Evolutionary conservation across 2,888 invertebrate genomes (phyloP).

Genomic region (Polylopha cassiicola): DNA sequence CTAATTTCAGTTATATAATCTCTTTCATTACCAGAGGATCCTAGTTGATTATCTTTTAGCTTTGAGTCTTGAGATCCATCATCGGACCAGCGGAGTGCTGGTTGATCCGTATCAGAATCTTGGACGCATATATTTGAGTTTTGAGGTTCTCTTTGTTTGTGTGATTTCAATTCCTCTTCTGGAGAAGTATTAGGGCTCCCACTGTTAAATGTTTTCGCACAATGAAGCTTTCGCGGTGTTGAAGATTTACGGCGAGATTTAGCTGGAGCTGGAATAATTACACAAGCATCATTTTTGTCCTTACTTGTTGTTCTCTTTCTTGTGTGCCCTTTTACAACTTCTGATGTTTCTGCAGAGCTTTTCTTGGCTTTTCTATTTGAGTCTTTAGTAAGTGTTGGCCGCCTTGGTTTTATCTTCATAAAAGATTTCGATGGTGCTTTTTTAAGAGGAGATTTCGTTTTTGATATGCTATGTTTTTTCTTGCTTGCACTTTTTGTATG

Average conservation of each 20-base stretch:
- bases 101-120: conserved; percentile 57
- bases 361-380: conserved; percentile 35
- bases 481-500: conserved; percentile 29
- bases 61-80: conserved; percentile 59
- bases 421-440: conserved; percentile 50
- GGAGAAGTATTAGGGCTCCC: conserved; percentile 46
- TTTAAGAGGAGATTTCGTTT: conserved; percentile 44
- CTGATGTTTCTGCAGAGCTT: conserved; percentile 32
- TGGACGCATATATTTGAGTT: conserved; percentile 30
- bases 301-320: conserved; percentile 33
- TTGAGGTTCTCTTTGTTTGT: conserved; percentile 26
- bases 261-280: conserved; percentile 38
- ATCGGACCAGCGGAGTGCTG: conserved; percentile 59
- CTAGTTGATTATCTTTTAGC: conserved; percentile 28
- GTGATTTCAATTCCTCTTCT: conserved; percentile 31
- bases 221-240: conserved; percentile 66
- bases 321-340: conserved; percentile 26
- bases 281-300: conserved; percentile 34
- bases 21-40: conserved; percentile 35
- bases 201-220: conserved; percentile 53
- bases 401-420: conserved; percentile 61
- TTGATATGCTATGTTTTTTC: conserved; percentile 31
- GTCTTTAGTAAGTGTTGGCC: conserved; percentile 52
- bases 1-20: conserved; percentile 64
- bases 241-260: conserved; percentile 72